Percentiles rank a stretch among this genome's conserved stretches.
Evolutionary conservation across 2,113 vertebrate species (phyloP).

Genomic region (Struthidea cinerea): DNA sequence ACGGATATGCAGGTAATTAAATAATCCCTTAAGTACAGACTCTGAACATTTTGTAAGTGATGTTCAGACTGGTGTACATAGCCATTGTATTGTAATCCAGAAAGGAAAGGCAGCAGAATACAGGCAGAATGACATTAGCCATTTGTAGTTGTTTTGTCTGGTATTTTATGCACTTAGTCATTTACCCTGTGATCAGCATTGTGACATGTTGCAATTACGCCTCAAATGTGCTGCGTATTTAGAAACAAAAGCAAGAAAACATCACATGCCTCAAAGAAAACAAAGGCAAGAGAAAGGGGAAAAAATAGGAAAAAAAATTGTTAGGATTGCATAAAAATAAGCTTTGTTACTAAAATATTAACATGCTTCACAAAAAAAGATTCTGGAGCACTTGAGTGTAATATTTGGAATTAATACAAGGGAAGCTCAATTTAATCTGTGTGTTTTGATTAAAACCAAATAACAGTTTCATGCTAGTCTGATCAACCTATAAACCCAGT

Average conservation of each 20-base stretch:
- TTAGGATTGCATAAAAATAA: neutral
- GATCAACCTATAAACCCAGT: conserved; percentile 56
- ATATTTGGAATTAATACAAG: conserved; percentile 44
- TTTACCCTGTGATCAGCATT: neutral
- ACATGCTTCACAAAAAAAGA: conserved; percentile 20
- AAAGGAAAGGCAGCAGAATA: neutral
- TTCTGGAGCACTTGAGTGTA: conserved; percentile 32
- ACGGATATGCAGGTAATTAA: neutral
- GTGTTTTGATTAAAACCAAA: conserved; percentile 59
- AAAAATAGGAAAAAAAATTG: neutral
- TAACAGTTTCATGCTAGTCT: conserved; percentile 42
- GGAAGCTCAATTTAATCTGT: conserved; percentile 51
- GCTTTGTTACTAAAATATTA: conserved; percentile 23
- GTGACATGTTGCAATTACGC: neutral
- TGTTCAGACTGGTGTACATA: neutral
- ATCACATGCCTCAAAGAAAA: neutral
- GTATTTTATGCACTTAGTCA: neutral
- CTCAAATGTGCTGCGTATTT: neutral
- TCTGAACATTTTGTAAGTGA: neutral
- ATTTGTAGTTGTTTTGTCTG: neutral
- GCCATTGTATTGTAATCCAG: neutral
- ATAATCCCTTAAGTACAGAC: neutral
- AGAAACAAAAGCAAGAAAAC: neutral
- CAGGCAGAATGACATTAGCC: neutral
- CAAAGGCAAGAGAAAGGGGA: neutral